Percentiles rank a stretch among this genome's conserved stretches.
Conservation (phyloP, 92 coral and sea anemone genomes). For the Porites rus region DNA sequence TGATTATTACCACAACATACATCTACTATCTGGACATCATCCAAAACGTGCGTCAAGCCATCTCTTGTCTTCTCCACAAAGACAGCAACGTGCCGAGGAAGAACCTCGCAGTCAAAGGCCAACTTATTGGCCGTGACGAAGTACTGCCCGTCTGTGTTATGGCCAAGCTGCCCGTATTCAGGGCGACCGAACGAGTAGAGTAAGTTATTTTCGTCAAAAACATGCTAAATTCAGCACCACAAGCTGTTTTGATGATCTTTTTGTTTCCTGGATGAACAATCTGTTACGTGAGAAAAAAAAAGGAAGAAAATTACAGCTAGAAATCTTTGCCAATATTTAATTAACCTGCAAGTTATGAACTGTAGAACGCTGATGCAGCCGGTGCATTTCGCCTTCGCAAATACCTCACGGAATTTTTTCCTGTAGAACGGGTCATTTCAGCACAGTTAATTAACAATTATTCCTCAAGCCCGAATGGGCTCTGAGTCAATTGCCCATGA, state of each 20-base stretch:
- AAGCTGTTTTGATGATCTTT: conserved; percentile 66
- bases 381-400: too few relatives aligned
- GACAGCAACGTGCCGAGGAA: conserved; percentile 78
- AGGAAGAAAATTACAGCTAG: neutral
- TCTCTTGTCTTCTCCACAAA: conserved; percentile 85
- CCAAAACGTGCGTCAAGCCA: conserved; percentile 80
- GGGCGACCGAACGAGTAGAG: conserved; percentile 92
- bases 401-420: too few relatives aligned
- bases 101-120: conserved; percentile 81
- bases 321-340: neutral
- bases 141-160: conserved; percentile 92
- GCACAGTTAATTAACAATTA: too few relatives aligned
- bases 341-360: too few relatives aligned
- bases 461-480: too few relatives aligned
- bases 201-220: conserved; percentile 75
- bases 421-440: too few relatives aligned
- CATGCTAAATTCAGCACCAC: conserved; percentile 93
- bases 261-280: conserved; percentile 85
- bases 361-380: too few relatives aligned
- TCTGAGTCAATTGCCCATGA: too few relatives aligned
- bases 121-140: conserved; percentile 84
- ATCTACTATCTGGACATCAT: conserved; percentile 72
- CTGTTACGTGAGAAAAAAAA: conserved; percentile 1
- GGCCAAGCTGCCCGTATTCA: conserved; percentile 87
- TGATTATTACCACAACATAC: conserved; percentile 84